Evolutionary conservation across 2,113 vertebrate genomes (phyloP), one percentile per base, ranked within the genome.

Genomic region (Reinhardtius hippoglossoides): DNA sequence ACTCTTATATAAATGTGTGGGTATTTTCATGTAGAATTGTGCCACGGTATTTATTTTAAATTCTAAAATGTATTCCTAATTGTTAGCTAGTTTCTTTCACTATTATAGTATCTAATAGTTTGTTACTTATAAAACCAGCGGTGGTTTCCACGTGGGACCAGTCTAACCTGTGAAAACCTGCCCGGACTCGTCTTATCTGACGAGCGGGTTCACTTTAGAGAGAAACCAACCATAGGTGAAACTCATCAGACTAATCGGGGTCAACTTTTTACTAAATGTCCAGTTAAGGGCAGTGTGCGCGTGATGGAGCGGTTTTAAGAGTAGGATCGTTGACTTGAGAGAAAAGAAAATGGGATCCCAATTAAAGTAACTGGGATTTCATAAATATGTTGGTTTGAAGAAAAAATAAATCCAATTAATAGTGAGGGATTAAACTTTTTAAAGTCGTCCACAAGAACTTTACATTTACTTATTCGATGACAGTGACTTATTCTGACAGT

Each of bases 121-220:
- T 42, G 40, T 48, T 8, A 27, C 7, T 35, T 56, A 9, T 10
- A 14, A 57, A 27, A 15, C 5, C 24, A 27, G 56, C 14, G 24
- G 4, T 15, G 56, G 21, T 56, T 56, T 23, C 54, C 54, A 13
- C 21, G 3, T 5, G 54, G 12, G 56, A 24, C 56, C 2, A 24
- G 1, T 65, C 23, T 63, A 8, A 46, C 23, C 15, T 58, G n/a
- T 63, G 12, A 21, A 74, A 76, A 84, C 44, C 23, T 52, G 74
- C 63, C 55, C 67, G 16, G 24, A 58, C 61, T 27, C 15, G 42
- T 65, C 63, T 80, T 81, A 85, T 54, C 50, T 88, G 77, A 68
- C 72, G 40, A 75, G 72, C 65, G 15, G 9, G 59, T 21, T 59
- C 65, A 87, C 9, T 62, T 83, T 35, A 67, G 56, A 20, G 56